Percentiles rank a stretch among this genome's conserved stretches.
These are phyloP conservation scores for Ctenomys sociabilis DNA, from an alignment of 2,113 vertebrate species.

Conservation along the genomic window DNA sequence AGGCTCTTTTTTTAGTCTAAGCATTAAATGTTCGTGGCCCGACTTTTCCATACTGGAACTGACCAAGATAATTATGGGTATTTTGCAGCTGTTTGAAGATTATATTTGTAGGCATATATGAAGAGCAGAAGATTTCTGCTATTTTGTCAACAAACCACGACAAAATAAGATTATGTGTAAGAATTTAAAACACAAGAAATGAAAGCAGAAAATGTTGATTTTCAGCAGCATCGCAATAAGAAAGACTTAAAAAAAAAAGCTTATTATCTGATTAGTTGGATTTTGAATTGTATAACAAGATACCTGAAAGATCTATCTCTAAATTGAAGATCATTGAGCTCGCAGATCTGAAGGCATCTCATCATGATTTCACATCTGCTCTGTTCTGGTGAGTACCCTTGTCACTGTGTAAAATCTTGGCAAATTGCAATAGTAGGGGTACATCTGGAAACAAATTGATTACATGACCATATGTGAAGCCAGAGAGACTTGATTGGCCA, in stretches of 20 bases:
- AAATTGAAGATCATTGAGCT: neutral
- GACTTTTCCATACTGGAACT: slow-evolving; percentile 36
- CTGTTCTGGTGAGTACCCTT: neutral
- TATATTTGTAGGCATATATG: slow-evolving; percentile 32
- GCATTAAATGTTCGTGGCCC: slow-evolving; percentile 52
- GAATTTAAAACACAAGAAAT: slow-evolving; percentile 43
- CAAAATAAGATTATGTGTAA: slow-evolving; percentile 40
- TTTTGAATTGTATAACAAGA: neutral
- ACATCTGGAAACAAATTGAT: no score
- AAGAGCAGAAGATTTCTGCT: slow-evolving; percentile 43
- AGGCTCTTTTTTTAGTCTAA: slow-evolving; percentile 41
- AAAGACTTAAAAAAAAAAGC: neutral
- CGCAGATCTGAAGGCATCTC: neutral
- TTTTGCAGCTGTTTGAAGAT: slow-evolving; percentile 43
- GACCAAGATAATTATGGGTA: slow-evolving; percentile 57
- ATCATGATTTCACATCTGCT: neutral
- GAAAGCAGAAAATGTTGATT: neutral
- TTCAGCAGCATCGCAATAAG: neutral
- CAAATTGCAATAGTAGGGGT: no score
- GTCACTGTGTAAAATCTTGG: neutral
- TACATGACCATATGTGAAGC: neutral
- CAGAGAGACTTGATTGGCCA: neutral
- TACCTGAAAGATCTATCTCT: neutral
- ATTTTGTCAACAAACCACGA: slow-evolving; percentile 34
- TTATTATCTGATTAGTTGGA: neutral